Evolutionary conservation across 2,113 vertebrate species (phyloP).

Genomic region (Prochilodus magdalenae): DNA sequence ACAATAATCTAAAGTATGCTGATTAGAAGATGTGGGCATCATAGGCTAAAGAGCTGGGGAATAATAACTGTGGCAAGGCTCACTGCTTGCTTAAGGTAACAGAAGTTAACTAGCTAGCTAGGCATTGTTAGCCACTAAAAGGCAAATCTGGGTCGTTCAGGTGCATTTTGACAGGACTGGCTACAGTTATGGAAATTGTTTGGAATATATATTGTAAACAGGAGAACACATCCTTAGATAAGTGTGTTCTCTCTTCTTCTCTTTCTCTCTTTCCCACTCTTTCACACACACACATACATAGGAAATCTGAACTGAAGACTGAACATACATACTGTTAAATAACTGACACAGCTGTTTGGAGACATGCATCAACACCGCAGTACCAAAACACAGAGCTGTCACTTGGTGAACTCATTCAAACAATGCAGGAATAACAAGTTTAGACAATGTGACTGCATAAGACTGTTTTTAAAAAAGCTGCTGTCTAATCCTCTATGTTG

Average conservation of each 20-base stretch:
- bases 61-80: too few species aligned
- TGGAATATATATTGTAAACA: not conserved
- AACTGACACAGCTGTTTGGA: conserved; percentile 15
- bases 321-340: conserved; percentile 5
- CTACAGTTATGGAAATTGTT: not conserved
- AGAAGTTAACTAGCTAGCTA: too few species aligned
- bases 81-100: too few species aligned
- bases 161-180: not conserved
- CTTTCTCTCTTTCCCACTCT: not conserved
- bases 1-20: too few species aligned
- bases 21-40: too few species aligned
- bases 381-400: conserved; percentile 8
- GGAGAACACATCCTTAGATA: not conserved
- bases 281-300: not conserved
- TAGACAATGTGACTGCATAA: not conserved
- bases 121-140: too few species aligned
- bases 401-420: conserved; percentile 1
- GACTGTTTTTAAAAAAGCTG: not conserved
- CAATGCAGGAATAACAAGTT: conserved; percentile 8
- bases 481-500: not conserved
- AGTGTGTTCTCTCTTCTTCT: not conserved
- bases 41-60: too few species aligned
- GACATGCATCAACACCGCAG: not conserved
- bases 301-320: not conserved
- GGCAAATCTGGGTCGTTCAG: too few species aligned